Conservation (phyloP, 2,888 invertebrate genomes). For the Gerosis bhagava region DNA sequence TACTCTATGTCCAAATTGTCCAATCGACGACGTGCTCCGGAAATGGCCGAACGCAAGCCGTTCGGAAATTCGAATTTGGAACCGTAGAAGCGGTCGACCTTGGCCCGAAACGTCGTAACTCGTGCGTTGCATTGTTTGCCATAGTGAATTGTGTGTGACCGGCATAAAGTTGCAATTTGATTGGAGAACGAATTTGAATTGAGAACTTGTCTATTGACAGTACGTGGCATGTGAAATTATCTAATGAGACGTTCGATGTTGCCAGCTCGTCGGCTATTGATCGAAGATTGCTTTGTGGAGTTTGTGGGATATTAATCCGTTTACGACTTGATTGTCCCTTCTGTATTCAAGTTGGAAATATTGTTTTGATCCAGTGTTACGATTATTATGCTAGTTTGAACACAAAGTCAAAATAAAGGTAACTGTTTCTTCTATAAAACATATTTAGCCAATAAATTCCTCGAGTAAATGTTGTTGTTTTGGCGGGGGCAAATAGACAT, state of each 20-base stretch:
- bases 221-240: constrained; percentile 19
- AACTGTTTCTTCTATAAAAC: too few relatives aligned
- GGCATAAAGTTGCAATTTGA: constrained; percentile 12
- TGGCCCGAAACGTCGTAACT: constrained; percentile 6
- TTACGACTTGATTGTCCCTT: too few relatives aligned
- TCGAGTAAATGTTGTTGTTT: too few relatives aligned
- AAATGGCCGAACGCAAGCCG: constrained; percentile 54
- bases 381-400: too few relatives aligned
- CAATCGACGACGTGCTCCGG: constrained; percentile 56
- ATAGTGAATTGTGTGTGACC: constrained; percentile 3
- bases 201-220: constrained; percentile 12
- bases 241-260: constrained; percentile 19
- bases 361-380: too few relatives aligned
- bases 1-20: too few relatives aligned
- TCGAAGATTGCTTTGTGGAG: constrained; percentile 7
- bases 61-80: constrained; percentile 40
- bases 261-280: constrained; percentile 10
- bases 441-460: too few relatives aligned
- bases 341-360: too few relatives aligned
- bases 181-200: background rate
- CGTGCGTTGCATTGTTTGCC: constrained; percentile 2
- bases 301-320: constrained; percentile 1
- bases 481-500: too few relatives aligned
- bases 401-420: too few relatives aligned
- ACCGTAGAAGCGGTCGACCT: constrained; percentile 18